Percentiles rank a stretch among this genome's conserved stretches.
Conservation (phyloP, 2,888 invertebrate species). For the Thera britannica region DNA sequence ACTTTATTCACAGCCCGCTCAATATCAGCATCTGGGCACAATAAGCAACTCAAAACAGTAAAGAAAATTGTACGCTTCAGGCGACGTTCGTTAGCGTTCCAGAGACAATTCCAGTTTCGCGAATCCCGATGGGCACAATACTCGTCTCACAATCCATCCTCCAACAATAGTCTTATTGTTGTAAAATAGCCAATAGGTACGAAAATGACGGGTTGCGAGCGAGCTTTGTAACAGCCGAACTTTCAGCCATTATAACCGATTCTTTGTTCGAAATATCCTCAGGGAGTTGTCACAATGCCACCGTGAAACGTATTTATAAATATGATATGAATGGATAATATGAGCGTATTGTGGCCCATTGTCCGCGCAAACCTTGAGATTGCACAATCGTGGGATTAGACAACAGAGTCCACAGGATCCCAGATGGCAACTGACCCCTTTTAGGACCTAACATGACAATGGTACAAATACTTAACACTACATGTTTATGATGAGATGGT, state of each 20-base stretch:
- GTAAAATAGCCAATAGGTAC: slow-evolving; percentile 83
- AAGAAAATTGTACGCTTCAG: slow-evolving; percentile 54
- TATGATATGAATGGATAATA: slow-evolving; percentile 83
- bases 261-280: slow-evolving; percentile 80
- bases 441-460: slow-evolving; percentile 48
- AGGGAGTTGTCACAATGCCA: slow-evolving; percentile 76
- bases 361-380: slow-evolving; percentile 65
- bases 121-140: slow-evolving; percentile 73
- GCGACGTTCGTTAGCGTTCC: slow-evolving; percentile 67
- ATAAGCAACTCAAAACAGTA: slow-evolving; percentile 22
- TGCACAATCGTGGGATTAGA: slow-evolving; percentile 76
- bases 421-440: slow-evolving; percentile 59
- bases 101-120: slow-evolving; percentile 82
- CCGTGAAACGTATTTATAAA: slow-evolving; percentile 80
- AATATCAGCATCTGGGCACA: slow-evolving; percentile 23
- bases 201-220: slow-evolving; percentile 82
- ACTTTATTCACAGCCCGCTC: slow-evolving; percentile 10
- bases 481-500: slow-evolving; percentile 35
- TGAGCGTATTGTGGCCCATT: slow-evolving; percentile 66
- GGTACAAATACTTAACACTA: slow-evolving; percentile 39
- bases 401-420: slow-evolving; percentile 53
- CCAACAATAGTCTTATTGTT: slow-evolving; percentile 79
- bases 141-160: slow-evolving; percentile 63
- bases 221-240: slow-evolving; percentile 71
- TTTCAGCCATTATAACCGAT: slow-evolving; percentile 74